A percentile compares a stretch with the other conserved stretches of the same genome.
Conservation (phyloP, 2,797 vertebrate genomes). For the Anomalospiza imberbis region DNA sequence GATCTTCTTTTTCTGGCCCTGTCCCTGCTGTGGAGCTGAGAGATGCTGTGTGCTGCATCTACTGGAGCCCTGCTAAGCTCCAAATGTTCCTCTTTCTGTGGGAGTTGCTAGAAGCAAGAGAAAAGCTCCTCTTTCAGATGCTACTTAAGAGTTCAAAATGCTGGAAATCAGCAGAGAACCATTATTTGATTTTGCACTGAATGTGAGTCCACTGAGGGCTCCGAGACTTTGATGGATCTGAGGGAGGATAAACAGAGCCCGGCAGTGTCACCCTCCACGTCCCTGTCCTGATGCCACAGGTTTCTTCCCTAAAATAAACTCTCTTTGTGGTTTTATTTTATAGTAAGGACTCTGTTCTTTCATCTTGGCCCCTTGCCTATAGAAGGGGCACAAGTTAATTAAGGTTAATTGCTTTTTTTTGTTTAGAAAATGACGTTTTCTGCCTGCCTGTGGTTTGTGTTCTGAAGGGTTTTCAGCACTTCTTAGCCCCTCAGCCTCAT, state of each 20-base stretch:
- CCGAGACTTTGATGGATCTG: not conserved
- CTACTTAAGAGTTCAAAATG: not conserved
- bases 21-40: not conserved
- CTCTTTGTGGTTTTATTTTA: not conserved
- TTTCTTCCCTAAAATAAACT: not conserved
- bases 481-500: not conserved
- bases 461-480: not conserved
- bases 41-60: not conserved
- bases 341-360: not conserved
- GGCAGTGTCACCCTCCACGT: not conserved
- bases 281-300: not conserved
- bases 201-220: not conserved
- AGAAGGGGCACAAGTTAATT: not conserved
- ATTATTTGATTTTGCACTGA: not conserved
- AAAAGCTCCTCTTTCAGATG: not conserved
- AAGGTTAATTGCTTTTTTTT: not conserved
- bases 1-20: not conserved
- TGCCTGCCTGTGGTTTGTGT: not conserved
- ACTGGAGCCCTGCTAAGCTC: not conserved
- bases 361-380: not conserved
- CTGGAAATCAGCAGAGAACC: not conserved
- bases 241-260: not conserved
- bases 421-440: not conserved
- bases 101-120: not conserved
- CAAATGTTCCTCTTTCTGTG: conserved; percentile 24